Evolutionary conservation across 1,140 invertebrate genomes (phyloP).

Genomic region (Ditylenchus dipsaci): DNA sequence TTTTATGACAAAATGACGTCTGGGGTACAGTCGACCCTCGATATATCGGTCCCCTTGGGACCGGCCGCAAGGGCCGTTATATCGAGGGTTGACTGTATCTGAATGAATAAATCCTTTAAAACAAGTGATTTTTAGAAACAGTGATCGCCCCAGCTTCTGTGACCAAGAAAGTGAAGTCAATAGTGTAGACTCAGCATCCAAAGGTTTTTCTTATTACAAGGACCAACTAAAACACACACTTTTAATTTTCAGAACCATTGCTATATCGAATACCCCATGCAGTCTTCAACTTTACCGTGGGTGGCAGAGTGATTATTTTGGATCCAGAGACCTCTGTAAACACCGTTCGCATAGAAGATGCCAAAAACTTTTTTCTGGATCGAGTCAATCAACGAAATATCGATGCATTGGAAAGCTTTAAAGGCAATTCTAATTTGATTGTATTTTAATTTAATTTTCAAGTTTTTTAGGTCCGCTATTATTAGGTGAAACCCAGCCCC

Average conservation of each 20-base stretch:
- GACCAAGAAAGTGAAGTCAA: constrained; percentile 35
- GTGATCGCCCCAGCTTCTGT: constrained; percentile 34
- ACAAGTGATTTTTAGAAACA: constrained; percentile 31
- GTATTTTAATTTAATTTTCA: too few species aligned
- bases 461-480: constrained; percentile 34
- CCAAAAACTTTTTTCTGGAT: constrained; percentile 34
- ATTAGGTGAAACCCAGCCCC: constrained; percentile 37
- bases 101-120: too few species aligned
- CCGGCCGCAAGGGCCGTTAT: too few species aligned
- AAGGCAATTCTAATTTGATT: constrained; percentile 20
- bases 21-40: too few species aligned
- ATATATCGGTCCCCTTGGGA: too few species aligned
- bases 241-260: constrained; percentile 37
- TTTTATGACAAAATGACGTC: too few species aligned
- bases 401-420: constrained; percentile 41
- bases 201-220: constrained; percentile 16
- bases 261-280: constrained; percentile 37
- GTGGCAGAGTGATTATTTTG: constrained; percentile 34
- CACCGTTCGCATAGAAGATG: constrained; percentile 34
- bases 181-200: constrained; percentile 40
- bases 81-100: too few species aligned
- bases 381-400: constrained; percentile 20
- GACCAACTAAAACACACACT: too few species aligned
- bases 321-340: constrained; percentile 33
- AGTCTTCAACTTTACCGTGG: constrained; percentile 25